Evolutionary conservation across 1,140 invertebrate genomes (phyloP).

Genomic region (Dufourea novaeangliae): DNA sequence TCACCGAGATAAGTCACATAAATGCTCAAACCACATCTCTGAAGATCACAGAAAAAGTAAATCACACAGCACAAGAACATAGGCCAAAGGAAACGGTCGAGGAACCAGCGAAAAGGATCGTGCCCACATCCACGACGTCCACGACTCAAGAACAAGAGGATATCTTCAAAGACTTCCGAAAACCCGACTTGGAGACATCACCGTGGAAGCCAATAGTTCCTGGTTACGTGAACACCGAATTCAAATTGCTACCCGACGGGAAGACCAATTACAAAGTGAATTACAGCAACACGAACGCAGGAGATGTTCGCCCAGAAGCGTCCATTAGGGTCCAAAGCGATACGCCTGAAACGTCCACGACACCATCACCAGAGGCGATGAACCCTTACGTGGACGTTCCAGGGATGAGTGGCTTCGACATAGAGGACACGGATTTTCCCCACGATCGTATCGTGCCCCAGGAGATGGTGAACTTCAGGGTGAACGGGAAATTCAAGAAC

Average conservation of each 20-base stretch:
- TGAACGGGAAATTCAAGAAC: constrained; percentile 77
- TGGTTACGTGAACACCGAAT: constrained; percentile 68
- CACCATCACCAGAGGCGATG: constrained; percentile 1
- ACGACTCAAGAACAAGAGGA: constrained; percentile 63
- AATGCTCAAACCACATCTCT: not conserved
- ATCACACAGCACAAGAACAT: constrained; percentile 2
- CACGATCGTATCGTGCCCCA: constrained; percentile 74
- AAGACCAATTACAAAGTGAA: constrained; percentile 25
- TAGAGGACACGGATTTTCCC: constrained; percentile 72
- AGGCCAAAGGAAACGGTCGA: constrained; percentile 3
- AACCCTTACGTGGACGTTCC: constrained; percentile 35
- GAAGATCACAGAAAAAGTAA: constrained; percentile 1
- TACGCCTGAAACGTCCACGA: not conserved
- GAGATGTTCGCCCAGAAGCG: not conserved
- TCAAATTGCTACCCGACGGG: constrained; percentile 55
- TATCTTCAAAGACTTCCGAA: constrained; percentile 69
- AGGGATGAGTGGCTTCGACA: constrained; percentile 69
- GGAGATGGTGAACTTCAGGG: constrained; percentile 70
- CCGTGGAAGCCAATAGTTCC: constrained; percentile 79
- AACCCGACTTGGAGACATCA: constrained; percentile 77
- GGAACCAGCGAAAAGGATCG: constrained; percentile 39
- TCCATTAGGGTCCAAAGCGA: not conserved
- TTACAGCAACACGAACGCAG: not conserved
- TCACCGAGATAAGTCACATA: constrained; percentile 2
- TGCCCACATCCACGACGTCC: constrained; percentile 68